A percentile compares a stretch with the other conserved stretches of the same genome.
phyloP scores from a whole-genome alignment of 2,797 vertebrate genomes.

The Uromys caudimaculatus region DNA sequence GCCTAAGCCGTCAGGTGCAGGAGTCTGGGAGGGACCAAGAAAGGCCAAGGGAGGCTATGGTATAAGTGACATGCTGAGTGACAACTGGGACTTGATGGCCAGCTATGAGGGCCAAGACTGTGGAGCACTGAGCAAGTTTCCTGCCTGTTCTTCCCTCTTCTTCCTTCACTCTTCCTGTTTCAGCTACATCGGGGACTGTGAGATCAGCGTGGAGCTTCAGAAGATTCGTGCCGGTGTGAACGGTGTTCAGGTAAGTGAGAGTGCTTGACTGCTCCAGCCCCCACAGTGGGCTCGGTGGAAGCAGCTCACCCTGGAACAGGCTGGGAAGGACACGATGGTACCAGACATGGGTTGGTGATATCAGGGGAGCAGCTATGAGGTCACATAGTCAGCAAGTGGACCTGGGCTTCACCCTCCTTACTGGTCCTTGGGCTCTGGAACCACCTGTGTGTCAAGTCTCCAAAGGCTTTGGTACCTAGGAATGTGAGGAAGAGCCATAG shows the following conservation, averaged over 20 bases:
- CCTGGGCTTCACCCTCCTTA: not conserved
- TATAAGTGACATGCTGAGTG: not conserved
- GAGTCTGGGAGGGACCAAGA: not conserved
- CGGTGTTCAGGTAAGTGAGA: constrained; percentile 91
- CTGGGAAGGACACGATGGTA: no score
- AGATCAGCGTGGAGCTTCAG: constrained; percentile 94
- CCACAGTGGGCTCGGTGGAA: not conserved
- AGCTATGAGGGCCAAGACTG: not conserved
- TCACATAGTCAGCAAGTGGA: not conserved
- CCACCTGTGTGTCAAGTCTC: not conserved
- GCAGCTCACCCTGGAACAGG: not conserved
- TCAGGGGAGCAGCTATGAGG: not conserved
- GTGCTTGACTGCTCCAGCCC: not conserved
- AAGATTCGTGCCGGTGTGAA: constrained; percentile 93
- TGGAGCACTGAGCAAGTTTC: not conserved
- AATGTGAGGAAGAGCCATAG: not conserved
- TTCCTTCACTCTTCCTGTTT: constrained; percentile 27
- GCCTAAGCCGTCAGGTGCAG: not conserved
- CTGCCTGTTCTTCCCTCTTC: not conserved
- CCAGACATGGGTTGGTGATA: not conserved
- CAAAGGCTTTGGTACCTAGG: not conserved
- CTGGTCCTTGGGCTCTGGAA: not conserved
- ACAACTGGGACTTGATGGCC: not conserved
- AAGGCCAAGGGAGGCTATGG: not conserved
- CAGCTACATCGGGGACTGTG: constrained; percentile 94